phyloP scores from a whole-genome alignment of 2,113 vertebrate genomes.

The Nerophis ophidion region DNA sequence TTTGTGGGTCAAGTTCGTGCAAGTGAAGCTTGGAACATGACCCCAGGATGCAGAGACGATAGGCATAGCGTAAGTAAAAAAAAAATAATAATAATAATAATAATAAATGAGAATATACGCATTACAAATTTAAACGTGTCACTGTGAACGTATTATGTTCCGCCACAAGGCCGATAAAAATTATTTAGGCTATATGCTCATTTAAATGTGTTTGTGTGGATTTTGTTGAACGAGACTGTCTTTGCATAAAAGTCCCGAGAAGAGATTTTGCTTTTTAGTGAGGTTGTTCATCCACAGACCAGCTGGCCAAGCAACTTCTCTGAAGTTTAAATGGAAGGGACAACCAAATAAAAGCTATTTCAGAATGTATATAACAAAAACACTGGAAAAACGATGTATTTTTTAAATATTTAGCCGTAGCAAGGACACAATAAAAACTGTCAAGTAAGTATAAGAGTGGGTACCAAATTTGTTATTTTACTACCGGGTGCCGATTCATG shows the following conservation, averaged over 20 bases:
- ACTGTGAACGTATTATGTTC: no score
- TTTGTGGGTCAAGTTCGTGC: background rate
- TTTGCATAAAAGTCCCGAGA: constrained; percentile 10
- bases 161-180: no score
- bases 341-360: background rate
- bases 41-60: no score
- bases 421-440: background rate
- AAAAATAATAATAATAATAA: no score
- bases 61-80: no score
- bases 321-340: constrained; percentile 21
- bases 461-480: no score
- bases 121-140: no score
- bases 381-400: background rate
- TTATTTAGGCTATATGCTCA: background rate
- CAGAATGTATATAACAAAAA: constrained; percentile 11
- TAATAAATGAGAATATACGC: no score
- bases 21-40: no score
- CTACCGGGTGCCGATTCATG: no score
- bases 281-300: constrained; percentile 44
- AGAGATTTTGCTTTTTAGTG: constrained; percentile 17
- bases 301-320: constrained; percentile 35
- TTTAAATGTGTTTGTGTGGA: constrained; percentile 4
- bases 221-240: constrained; percentile 1
- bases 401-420: background rate
- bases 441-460: no score